These are phyloP conservation scores for Cuniculus paca DNA, from an alignment of 2,797 vertebrate genomes.

Conservation along the genomic window DNA sequence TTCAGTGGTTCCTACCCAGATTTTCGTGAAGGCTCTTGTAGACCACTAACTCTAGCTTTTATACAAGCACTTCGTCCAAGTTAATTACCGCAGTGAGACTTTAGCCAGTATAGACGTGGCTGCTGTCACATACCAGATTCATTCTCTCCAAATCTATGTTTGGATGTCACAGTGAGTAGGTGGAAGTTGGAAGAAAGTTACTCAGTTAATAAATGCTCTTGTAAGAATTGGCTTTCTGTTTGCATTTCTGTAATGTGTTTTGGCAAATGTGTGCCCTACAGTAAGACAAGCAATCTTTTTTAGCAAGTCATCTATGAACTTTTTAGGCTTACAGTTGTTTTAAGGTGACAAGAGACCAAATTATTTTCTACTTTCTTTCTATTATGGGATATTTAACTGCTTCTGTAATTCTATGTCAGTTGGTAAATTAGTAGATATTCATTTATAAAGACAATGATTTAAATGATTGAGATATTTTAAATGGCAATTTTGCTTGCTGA, in stretches of 20 bases:
- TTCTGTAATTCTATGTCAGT: background rate
- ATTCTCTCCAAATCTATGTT: conserved; percentile 40
- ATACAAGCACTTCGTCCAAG: conserved; percentile 26
- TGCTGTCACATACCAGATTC: background rate
- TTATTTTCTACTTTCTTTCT: conserved; percentile 11
- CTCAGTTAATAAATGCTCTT: conserved; percentile 34
- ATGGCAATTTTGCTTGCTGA: background rate
- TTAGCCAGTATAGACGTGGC: background rate
- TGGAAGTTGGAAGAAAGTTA: conserved; percentile 27
- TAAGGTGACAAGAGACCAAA: background rate
- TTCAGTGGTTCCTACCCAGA: background rate
- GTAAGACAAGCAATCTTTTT: background rate
- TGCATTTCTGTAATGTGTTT: background rate
- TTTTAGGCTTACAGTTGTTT: background rate
- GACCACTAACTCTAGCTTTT: background rate
- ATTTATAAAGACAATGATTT: background rate
- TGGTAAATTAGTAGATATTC: background rate
- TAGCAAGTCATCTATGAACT: background rate
- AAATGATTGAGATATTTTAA: background rate
- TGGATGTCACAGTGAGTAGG: background rate
- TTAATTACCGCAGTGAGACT: conserved; percentile 13
- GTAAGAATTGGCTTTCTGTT: conserved; percentile 16
- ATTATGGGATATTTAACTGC: background rate
- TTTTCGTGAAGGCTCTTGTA: background rate
- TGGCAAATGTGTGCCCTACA: background rate